These are phyloP conservation scores for Marmota flaviventris DNA, from an alignment of 2,113 vertebrate genomes.

Conservation along the genomic window DNA sequence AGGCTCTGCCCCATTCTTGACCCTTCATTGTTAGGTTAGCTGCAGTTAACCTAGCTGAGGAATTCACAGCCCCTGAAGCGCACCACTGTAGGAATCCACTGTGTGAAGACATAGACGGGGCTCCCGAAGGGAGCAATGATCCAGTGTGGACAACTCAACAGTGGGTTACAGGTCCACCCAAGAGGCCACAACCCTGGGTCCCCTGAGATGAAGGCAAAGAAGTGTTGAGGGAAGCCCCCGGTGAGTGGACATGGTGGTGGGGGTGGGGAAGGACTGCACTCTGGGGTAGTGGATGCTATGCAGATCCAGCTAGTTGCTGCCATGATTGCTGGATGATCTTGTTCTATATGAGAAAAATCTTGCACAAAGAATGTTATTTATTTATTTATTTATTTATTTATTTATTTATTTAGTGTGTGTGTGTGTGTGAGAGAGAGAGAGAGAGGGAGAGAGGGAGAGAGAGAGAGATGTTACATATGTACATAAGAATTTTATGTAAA, in stretches of 20 bases:
- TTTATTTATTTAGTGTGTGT: not conserved
- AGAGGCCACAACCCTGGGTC: not conserved
- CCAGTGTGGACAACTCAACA: not conserved
- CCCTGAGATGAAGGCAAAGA: rapidly evolving
- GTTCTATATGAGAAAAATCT: conserved; percentile 31
- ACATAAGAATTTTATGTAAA: not conserved
- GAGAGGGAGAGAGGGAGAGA: no score
- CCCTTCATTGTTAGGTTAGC: not conserved
- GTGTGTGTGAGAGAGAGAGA: not conserved
- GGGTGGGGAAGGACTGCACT: not conserved
- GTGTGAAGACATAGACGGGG: not conserved
- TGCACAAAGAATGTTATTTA: not conserved
- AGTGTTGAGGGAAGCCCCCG: not conserved
- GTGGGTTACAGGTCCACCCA: not conserved
- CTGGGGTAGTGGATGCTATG: not conserved
- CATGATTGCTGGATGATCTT: not conserved
- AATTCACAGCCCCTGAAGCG: not conserved
- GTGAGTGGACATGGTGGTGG: not conserved
- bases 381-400: conserved; percentile 36
- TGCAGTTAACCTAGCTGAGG: not conserved
- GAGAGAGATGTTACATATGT: not conserved
- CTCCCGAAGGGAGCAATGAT: not conserved
- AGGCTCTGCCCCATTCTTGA: not conserved
- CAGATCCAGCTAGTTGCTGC: not conserved
- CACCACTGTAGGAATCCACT: no score